Percentiles rank a stretch among this genome's conserved stretches.
Evolutionary conservation across 2,797 vertebrate species (phyloP).

Genomic region (Pipistrellus kuhlii): DNA sequence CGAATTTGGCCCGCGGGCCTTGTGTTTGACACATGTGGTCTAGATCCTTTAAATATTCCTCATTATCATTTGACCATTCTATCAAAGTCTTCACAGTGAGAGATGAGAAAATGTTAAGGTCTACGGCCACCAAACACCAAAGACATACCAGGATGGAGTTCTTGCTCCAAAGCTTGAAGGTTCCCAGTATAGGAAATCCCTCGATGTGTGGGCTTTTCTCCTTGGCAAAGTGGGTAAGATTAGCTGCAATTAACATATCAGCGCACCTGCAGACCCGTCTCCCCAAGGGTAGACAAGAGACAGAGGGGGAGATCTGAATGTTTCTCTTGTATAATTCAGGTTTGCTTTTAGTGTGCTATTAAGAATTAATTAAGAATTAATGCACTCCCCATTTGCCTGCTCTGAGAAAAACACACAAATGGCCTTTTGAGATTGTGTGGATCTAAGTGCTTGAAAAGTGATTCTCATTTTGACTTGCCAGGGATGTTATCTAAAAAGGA

Average conservation of each 20-base stretch:
- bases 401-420: constrained; percentile 16
- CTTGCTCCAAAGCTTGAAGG: background rate
- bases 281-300: background rate
- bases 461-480: constrained; percentile 23
- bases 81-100: background rate
- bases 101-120: background rate
- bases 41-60: background rate
- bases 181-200: background rate
- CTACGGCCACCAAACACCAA: background rate
- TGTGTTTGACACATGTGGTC: too few relatives aligned
- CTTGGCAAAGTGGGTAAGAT: background rate
- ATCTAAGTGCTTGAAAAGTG: constrained; percentile 27
- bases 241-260: background rate
- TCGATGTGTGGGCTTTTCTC: background rate
- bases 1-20: too few relatives aligned
- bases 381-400: constrained; percentile 22
- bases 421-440: constrained; percentile 1
- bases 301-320: constrained; percentile 7
- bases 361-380: constrained; percentile 73
- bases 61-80: constrained; percentile 6
- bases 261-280: background rate
- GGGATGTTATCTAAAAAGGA: background rate
- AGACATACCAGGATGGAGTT: background rate
- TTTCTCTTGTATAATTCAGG: constrained; percentile 47
- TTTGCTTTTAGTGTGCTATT: constrained; percentile 67